Conservation (phyloP, 2,113 vertebrate genomes). For the Eptesicus fuscus region DNA sequence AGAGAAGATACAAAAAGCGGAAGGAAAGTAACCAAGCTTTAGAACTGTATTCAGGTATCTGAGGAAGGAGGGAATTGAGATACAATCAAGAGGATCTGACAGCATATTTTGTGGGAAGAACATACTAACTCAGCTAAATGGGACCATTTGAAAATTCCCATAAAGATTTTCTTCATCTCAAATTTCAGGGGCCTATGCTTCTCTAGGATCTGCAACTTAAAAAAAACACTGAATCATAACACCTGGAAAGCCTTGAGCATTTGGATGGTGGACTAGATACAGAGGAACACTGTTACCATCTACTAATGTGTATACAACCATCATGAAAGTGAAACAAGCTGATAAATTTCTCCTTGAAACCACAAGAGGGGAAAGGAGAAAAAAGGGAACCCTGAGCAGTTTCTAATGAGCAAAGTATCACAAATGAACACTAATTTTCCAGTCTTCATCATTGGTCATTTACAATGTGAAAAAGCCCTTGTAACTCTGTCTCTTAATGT, state of each 20-base stretch:
- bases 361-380: background rate
- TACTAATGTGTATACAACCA: background rate
- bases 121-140: background rate
- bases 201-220: background rate
- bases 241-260: background rate
- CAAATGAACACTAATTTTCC: background rate
- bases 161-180: background rate
- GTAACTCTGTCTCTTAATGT: background rate
- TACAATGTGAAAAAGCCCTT: background rate
- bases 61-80: background rate
- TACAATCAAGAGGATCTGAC: background rate
- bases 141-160: background rate
- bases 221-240: background rate
- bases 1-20: background rate
- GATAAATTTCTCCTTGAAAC: background rate
- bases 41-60: background rate
- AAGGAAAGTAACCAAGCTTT: background rate
- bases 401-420: background rate
- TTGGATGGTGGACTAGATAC: background rate
- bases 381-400: background rate
- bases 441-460: background rate
- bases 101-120: background rate
- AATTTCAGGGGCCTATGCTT: background rate
- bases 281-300: background rate
- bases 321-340: background rate